Conservation (phyloP, 2,888 invertebrate species). For the Drosophila setosimentum region DNA sequence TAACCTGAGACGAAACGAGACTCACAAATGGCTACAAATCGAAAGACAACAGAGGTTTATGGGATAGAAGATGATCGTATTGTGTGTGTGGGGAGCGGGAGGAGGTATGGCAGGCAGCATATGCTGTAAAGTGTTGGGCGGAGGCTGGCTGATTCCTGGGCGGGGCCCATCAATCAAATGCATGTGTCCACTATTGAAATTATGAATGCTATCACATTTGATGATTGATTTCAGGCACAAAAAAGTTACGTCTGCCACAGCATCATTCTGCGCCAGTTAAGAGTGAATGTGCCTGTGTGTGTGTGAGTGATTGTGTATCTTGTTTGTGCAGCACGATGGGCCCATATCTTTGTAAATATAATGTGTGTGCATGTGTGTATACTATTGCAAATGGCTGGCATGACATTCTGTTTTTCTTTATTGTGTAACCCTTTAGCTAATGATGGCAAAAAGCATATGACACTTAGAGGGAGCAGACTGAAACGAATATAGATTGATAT, state of each 20-base stretch:
- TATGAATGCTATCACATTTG: slow-evolving; percentile 79
- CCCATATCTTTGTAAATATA: slow-evolving; percentile 11
- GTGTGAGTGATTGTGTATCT: slow-evolving; percentile 1
- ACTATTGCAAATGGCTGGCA: slow-evolving; percentile 69
- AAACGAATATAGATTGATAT: slow-evolving; percentile 47
- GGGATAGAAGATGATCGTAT: not conserved
- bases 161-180: slow-evolving; percentile 68
- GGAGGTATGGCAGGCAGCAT: not conserved
- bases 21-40: slow-evolving; percentile 66
- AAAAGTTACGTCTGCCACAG: slow-evolving; percentile 43
- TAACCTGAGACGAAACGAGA: slow-evolving; percentile 50
- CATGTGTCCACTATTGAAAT: slow-evolving; percentile 77
- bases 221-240: slow-evolving; percentile 69
- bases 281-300: not conserved
- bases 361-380: slow-evolving; percentile 23
- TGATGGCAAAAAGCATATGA: slow-evolving; percentile 65
- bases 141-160: slow-evolving; percentile 35
- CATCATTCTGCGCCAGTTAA: slow-evolving; percentile 44
- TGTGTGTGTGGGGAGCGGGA: not conserved
- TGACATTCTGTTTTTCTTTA: slow-evolving; percentile 75
- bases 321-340: slow-evolving; percentile 38
- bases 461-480: slow-evolving; percentile 45
- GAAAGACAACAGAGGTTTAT: slow-evolving; percentile 14
- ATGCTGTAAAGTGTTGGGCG: slow-evolving; percentile 30
- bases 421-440: slow-evolving; percentile 75